Base-by-base conservation (phyloP, 2,113 vertebrate species). In the Rhinopomastus cyanomelas region DNA sequence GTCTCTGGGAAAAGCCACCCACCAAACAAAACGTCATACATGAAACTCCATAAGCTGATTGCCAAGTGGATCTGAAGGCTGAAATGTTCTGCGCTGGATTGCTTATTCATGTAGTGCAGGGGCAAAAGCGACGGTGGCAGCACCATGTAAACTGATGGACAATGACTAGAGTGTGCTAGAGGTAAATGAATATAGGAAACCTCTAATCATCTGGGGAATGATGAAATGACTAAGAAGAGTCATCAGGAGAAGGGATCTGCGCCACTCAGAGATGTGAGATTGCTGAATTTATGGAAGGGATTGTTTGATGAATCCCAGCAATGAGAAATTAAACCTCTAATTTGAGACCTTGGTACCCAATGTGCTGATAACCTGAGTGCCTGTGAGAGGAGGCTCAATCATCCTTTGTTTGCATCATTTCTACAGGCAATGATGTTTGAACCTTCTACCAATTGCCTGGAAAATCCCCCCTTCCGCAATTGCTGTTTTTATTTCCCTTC, bases 401-500 rank as follows among this genome's bases (percentile, higher is more conserved):
- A 42, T 51, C 62, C 84, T 91, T 89, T 68, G 44, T 91, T 86
- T 71, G 65, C 52, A 77, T 34, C 29, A 14, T 65, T 94, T 86
- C 81, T 81, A 49, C 53, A 75, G 46, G 39, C 30, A 81, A 79
- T 92, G 75, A 84, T 49, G 16, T 36, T 88, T 68, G 36, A 79
- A 71, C 27, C 23, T 90, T 60, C 74, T 85, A 72, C 6, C 25
- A 75, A 71, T 42, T 37, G 9, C 44, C 30, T 78, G 57, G 39
- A 21, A 46, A 88, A 84, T 67, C 30, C 12, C 0, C 1, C 12
- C 5, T 48, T 65, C 34, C 46, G 42, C 8, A 19, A 57, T 29
- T 83, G 13, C 60, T 77, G 36, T 0, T 59, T 69, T 34, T 83
- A n/a, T 62, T 89, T 78, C 44, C 16, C 34, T 78, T 88, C 25